Conservation (phyloP, 2,113 vertebrate genomes). For the Acanthisitta chloris region DNA sequence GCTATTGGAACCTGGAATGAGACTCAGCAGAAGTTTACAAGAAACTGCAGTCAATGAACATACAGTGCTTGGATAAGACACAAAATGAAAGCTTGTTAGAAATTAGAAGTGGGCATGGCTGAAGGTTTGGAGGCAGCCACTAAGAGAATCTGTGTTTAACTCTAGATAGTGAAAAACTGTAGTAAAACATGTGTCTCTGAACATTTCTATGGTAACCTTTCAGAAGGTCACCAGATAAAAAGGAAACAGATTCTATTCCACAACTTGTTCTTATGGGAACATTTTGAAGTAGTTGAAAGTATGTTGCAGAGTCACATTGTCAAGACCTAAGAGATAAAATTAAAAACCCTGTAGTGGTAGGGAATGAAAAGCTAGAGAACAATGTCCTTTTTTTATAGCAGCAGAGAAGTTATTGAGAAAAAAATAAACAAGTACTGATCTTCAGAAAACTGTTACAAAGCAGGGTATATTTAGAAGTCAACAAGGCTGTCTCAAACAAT, state of each 20-base stretch:
- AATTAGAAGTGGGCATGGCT: background rate
- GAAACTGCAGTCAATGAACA: background rate
- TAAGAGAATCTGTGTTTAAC: background rate
- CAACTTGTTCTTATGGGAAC: background rate
- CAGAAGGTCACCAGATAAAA: background rate
- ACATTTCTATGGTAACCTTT: background rate
- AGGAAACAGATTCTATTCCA: background rate
- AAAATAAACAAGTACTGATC: background rate
- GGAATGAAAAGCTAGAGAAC: background rate
- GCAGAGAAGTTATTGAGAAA: background rate
- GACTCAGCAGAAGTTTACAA: background rate
- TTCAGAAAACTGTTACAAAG: background rate
- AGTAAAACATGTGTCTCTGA: background rate
- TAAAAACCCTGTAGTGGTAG: background rate
- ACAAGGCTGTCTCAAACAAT: background rate
- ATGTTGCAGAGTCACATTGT: background rate
- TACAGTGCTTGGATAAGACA: background rate
- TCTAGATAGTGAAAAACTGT: background rate
- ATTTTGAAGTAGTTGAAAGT: background rate
- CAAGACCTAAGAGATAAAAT: background rate
- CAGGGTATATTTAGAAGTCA: background rate
- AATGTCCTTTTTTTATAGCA: background rate
- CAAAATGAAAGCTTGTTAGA: background rate
- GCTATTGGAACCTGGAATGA: background rate
- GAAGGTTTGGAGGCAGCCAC: background rate